These are phyloP conservation scores for Cryptus viduatorius DNA, from an alignment of 2,888 invertebrate species.

Conservation along the genomic window DNA sequence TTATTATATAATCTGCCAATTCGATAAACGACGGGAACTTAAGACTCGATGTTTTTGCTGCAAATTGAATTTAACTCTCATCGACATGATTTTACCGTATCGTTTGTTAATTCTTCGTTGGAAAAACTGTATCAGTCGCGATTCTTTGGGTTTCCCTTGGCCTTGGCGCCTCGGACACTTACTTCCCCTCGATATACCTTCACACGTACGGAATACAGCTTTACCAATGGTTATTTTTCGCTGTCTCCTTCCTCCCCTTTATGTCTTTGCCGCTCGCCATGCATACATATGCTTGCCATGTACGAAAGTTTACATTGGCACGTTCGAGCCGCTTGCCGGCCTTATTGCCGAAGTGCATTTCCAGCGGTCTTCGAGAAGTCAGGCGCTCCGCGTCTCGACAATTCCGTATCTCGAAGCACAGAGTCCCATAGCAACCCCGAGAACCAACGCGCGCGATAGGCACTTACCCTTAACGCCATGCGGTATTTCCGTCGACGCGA, in stretches of 20 bases:
- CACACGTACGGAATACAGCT: constrained; percentile 32
- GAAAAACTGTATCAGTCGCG: no score
- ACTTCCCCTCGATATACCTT: constrained; percentile 29
- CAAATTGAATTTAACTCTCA: no score
- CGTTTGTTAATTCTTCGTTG: no score
- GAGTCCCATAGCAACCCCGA: not conserved
- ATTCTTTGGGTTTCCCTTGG: no score
- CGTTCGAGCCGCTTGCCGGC: constrained; percentile 49
- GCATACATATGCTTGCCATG: constrained; percentile 52
- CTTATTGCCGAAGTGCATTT: constrained; percentile 2
- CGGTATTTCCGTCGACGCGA: constrained; percentile 73
- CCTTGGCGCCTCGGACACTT: constrained; percentile 4
- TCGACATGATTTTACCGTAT: no score
- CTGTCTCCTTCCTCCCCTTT: constrained; percentile 14
- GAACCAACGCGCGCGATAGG: constrained; percentile 4
- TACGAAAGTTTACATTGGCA: constrained; percentile 72
- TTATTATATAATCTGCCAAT: no score
- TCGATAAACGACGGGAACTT: no score
- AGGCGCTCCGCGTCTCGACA: constrained; percentile 15
- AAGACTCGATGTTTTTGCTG: no score
- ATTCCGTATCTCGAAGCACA: constrained; percentile 3
- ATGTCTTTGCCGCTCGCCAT: constrained; percentile 47
- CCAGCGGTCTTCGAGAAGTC: constrained; percentile 25
- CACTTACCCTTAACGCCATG: constrained; percentile 65
- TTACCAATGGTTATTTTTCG: constrained; percentile 44